Evolutionary conservation across 2,888 invertebrate species (phyloP), one percentile per base, ranked within the genome.

Genomic region (Stenodema calcarata): DNA sequence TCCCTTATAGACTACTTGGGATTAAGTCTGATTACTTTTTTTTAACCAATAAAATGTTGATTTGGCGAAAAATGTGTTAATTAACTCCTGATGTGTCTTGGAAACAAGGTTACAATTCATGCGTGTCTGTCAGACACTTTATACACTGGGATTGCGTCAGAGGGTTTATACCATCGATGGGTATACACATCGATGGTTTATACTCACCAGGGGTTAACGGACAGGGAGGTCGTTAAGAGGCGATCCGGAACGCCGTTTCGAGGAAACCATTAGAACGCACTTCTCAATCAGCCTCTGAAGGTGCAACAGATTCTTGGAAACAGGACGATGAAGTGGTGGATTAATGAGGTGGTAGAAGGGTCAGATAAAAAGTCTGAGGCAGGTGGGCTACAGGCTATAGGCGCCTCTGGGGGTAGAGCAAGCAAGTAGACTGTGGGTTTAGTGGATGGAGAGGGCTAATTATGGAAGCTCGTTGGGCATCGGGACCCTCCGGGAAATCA

Each of bases 381-480:
- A 27, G 62, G 62, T 62, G 11, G 62, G 62, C 23, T 62, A 23
- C 62, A 62, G 62, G n/a, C n/a, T n/a, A 7, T 54, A 54, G 54
- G 62, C 23, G 16, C n/a, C 50, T 50, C 50, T n/a, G 50, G n/a
- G 50, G 50, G 50, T n/a, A 62, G 62, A 23, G 0, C 11, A n/a
- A n/a, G 0, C 11, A 18, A 6, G 0, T 2, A 23, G 23, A 18
- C 18, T 0, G 62, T 18, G 3, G 16, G 54, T 7, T 1, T 7
- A n/a, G 54, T 2, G 23, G 11, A 23, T n/a, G 4, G 62, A 11
- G 73, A 35, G 35, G 73, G n/a, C 73, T 73, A 73, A 73, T 73
- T 73, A 73, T 73, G 73, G 73, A 73, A 41, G 73, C 73, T 73
- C 73, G 62, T 62, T 14, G 73, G 73, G 73, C 62, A 62, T 30